Conservation (phyloP, 2,113 vertebrate genomes). For the Eidolon helvum region DNA sequence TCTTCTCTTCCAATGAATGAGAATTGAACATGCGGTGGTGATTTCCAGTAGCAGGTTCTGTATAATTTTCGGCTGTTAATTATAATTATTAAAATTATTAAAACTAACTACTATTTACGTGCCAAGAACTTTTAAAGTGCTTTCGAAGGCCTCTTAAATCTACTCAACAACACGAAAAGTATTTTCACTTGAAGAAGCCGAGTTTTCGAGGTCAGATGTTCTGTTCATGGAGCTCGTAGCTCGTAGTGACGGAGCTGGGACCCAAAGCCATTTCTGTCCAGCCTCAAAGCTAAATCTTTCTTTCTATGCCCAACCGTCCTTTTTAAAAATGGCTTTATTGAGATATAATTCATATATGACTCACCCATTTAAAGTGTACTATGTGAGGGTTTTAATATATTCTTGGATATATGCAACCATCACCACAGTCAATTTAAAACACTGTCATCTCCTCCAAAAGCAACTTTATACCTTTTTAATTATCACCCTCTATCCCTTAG, state of each 20-base stretch:
- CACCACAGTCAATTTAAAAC: not conserved
- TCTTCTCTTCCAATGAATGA: not conserved
- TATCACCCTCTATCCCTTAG: not conserved
- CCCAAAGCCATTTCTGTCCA: too few relatives aligned
- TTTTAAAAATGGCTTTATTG: not conserved
- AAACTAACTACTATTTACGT: slow-evolving; percentile 7
- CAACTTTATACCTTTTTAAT: not conserved
- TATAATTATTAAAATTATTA: slow-evolving; percentile 70
- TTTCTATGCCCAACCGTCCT: not conserved
- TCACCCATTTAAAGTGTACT: too few relatives aligned
- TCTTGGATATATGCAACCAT: not conserved
- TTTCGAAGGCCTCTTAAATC: not conserved
- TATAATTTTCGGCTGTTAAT: slow-evolving; percentile 64
- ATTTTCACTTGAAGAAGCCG: not conserved
- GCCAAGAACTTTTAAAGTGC: slow-evolving; percentile 44
- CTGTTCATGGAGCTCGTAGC: rapidly evolving
- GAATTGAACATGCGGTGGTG: slow-evolving; percentile 18
- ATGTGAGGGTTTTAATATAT: not conserved
- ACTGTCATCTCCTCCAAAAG: not conserved
- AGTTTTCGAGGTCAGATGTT: not conserved
- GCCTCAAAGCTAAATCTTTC: not conserved
- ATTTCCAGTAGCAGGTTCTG: slow-evolving; percentile 16
- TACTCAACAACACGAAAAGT: not conserved
- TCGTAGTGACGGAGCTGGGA: not conserved
- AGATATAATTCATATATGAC: not conserved